Percentiles rank a stretch among this genome's conserved stretches.
These are phyloP conservation scores for Pipra filicauda DNA, from an alignment of 2,113 vertebrate genomes.

Conservation along the genomic window DNA sequence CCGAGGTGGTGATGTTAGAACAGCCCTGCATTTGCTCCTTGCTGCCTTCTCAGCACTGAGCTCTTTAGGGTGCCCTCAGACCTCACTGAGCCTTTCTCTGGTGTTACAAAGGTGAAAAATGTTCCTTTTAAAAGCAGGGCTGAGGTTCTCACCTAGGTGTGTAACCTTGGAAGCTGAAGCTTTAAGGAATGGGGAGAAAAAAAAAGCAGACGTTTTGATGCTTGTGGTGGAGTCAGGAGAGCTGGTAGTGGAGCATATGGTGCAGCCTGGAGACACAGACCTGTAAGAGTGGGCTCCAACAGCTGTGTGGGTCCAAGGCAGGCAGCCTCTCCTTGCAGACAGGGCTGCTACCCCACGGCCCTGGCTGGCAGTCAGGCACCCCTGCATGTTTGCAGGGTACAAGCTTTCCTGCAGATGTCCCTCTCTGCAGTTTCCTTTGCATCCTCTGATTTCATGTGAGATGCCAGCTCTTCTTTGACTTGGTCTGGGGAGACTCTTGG, in stretches of 20 bases:
- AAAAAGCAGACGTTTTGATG: accelerated
- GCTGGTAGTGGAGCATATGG: neutral
- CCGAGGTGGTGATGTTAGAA: neutral
- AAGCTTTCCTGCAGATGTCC: neutral
- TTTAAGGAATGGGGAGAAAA: neutral
- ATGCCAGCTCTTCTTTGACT: neutral
- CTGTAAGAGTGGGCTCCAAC: neutral
- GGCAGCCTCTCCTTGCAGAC: neutral
- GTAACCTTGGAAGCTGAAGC: neutral
- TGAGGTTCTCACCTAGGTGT: neutral
- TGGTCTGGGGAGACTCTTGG: neutral
- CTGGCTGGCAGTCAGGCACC: neutral
- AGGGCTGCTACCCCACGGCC: neutral
- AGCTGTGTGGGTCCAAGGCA: neutral
- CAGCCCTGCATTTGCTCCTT: neutral
- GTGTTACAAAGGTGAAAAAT: neutral
- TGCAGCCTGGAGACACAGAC: neutral
- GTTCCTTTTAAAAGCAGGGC: neutral
- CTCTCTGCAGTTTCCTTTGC: neutral
- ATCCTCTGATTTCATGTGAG: neutral
- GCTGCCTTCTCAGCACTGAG: neutral
- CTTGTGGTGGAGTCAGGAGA: neutral
- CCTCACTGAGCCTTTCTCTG: neutral
- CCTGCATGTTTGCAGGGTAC: neutral
- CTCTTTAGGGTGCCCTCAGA: neutral